Base-by-base conservation (phyloP, 35 echinoderm and acorn worm genomes). In the Eucidaris tribuloides region DNA sequence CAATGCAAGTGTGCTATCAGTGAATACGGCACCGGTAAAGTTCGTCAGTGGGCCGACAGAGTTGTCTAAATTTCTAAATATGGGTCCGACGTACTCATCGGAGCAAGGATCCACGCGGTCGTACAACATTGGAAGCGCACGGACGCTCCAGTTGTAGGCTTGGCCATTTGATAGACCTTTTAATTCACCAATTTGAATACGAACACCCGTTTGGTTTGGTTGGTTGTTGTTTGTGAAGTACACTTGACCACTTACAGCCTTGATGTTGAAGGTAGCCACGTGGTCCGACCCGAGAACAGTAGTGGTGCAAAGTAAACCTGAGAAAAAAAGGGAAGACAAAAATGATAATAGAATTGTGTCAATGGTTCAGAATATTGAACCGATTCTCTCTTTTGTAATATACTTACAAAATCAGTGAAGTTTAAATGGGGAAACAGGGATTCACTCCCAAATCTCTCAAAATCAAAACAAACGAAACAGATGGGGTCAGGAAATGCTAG, bases 61-160 rank as follows among this genome's bases (percentile, higher is more conserved):
- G 4, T 40, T 54, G 0, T 71, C 45, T 9, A 84, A 63, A 29
- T 84, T 65, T 20, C 43, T 46, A 11, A 87, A 92, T 45, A 86
- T 59, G 17, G 49, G 19, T 0, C 87, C 92, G 42, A 81, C 38
- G 37, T 85, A 70, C 20, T 62, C 61, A 15, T 70, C 62, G 1
- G 37, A 41, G 55, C 92, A 94, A 7, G 76, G 71, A 30, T 66
- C 46, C 22, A 72, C 65, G 36, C 62, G 57, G 44, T 90, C 87
- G 87, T 94, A 94, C 54, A 94, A 23, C 81, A 84, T 94, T 49
- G 92, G 92, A 42, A 76, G 62, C 19, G 84, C 35, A 28, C 78
- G 86, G 19, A 94, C 62, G 34, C 29, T 74, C 86, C 86, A 94
- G 24, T 45, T 23, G 58, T 85, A 94, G 2, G 2, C 37, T 50